Conservation (phyloP, 2,113 vertebrate species). For the Gymnocephalus cernua region DNA sequence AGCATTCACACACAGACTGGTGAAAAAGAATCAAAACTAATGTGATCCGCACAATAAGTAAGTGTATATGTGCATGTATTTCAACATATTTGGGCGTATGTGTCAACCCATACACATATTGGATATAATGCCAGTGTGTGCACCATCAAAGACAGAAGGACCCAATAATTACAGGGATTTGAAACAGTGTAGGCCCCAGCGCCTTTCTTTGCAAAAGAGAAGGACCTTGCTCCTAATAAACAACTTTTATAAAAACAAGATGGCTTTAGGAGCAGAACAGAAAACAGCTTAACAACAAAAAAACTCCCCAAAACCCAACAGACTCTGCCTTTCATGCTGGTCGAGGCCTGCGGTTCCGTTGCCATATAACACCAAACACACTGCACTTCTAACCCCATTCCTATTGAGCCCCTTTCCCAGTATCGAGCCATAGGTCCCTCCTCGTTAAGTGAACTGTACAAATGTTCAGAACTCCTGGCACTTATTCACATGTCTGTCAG, state of each 20-base stretch:
- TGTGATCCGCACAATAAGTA: background rate
- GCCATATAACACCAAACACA: conserved; percentile 44
- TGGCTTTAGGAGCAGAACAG: conserved; percentile 62
- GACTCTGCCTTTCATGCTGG: conserved; percentile 25
- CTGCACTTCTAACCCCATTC: conserved; percentile 34
- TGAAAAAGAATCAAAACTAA: conserved; percentile 2
- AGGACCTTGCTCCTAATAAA: conserved; percentile 65
- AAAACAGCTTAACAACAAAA: conserved; percentile 47
- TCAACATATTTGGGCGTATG: conserved; percentile 8
- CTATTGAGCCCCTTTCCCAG: conserved; percentile 19
- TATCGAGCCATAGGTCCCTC: conserved; percentile 45
- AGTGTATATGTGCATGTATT: background rate
- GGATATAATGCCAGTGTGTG: conserved; percentile 26
- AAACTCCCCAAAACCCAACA: conserved; percentile 10
- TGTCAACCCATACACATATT: conserved; percentile 1
- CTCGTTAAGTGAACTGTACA: conserved; percentile 42
- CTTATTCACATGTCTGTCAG: conserved; percentile 28
- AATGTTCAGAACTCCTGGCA: conserved; percentile 47
- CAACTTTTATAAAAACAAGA: conserved; percentile 75
- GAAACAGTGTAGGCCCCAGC: conserved; percentile 58
- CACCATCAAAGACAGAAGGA: conserved; percentile 59
- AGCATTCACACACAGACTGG: conserved; percentile 14
- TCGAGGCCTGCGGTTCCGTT: conserved; percentile 52
- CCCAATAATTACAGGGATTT: conserved; percentile 64
- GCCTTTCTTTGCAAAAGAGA: conserved; percentile 45